Base-by-base conservation (phyloP, 2,797 vertebrate species). In the Chiroxiphia lanceolata region DNA sequence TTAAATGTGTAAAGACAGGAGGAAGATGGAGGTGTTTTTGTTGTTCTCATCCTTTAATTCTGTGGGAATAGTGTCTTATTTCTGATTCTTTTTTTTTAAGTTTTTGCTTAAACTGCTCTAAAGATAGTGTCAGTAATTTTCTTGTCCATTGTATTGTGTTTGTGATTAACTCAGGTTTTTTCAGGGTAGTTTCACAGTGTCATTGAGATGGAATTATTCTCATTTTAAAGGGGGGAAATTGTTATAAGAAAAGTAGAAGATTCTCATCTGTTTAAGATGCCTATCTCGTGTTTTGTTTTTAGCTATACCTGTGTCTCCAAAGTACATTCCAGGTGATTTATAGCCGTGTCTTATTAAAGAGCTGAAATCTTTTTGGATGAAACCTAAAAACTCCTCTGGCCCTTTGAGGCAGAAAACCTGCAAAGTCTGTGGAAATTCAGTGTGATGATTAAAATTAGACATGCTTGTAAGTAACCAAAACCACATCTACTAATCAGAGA, bases 11-110 rank as follows among this genome's bases (percentile, higher is more conserved):
- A 29, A 72, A 76, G 44, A 36, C 29, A 69, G 51, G 13, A 56
- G 31, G 27, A 51, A 57, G 6, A 4, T 68, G n/a, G 3, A 10
- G 0, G 21, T 4, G 0, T 0, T 15, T 29, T 31, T 48, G 14
- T 70, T 69, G 12, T 44, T 78, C 18, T 57, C 48, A 14, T 75
- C 48, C 60, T 85, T 91, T 65, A 78, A 31, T 89, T 83, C 34
- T 71, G 13, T 57, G 38, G 50, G 29, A 72, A 76, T 63, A 10
- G 0, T 61, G 3, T 59, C 10, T 44, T 76, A 14, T 27, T 74
- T 82, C 45, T 53, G 3, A 4, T 42, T 61, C n/a, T n/a, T 71
- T 54, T 19, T 51, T 11, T 86, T 53, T 31, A 3, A n/a, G n/a
- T n/a, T n/a, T 57, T 70, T 59, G 14, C 21, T 80, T 61, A 69